Conservation (phyloP, 1,140 invertebrate species). For the Stegodyphus mimosarum region DNA sequence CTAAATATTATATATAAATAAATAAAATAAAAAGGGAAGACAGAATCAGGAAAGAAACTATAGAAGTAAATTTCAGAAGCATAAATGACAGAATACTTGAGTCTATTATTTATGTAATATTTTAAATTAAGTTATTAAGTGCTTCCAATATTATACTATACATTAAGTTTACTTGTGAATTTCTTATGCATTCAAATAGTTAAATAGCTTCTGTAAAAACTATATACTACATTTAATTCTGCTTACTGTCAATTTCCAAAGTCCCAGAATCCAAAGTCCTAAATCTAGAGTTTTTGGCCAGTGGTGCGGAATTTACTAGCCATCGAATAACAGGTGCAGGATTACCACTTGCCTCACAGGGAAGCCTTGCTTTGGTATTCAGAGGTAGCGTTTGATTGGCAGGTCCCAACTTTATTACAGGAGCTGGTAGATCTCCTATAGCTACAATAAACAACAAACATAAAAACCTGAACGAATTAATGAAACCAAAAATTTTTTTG, state of each 20-base stretch:
- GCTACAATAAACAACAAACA: slow-evolving; percentile 75
- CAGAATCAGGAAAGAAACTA: too few relatives aligned
- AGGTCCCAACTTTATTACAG: slow-evolving; percentile 91
- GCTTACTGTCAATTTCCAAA: slow-evolving; percentile 82
- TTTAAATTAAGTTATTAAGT: too few relatives aligned
- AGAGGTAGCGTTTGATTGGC: slow-evolving; percentile 89
- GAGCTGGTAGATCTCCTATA: slow-evolving; percentile 83
- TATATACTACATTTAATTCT: too few relatives aligned
- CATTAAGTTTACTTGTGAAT: too few relatives aligned
- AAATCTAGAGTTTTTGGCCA: slow-evolving; percentile 64
- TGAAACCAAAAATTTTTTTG: neutral
- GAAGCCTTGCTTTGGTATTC: slow-evolving; percentile 82
- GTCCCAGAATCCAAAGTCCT: slow-evolving; percentile 77
- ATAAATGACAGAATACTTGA: too few relatives aligned
- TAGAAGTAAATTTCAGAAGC: too few relatives aligned
- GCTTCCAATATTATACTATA: too few relatives aligned
- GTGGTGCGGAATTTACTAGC: slow-evolving; percentile 69
- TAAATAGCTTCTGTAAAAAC: too few relatives aligned
- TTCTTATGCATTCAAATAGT: too few relatives aligned
- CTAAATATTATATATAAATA: too few relatives aligned
- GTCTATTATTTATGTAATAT: too few relatives aligned
- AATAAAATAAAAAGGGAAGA: too few relatives aligned
- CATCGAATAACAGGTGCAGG: slow-evolving; percentile 81
- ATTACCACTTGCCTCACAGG: slow-evolving; percentile 81
- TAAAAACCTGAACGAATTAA: neutral